Evolutionary conservation across 2,113 vertebrate species (phyloP), one percentile per base, ranked within the genome.

Genomic region (Tyrannus savana): DNA sequence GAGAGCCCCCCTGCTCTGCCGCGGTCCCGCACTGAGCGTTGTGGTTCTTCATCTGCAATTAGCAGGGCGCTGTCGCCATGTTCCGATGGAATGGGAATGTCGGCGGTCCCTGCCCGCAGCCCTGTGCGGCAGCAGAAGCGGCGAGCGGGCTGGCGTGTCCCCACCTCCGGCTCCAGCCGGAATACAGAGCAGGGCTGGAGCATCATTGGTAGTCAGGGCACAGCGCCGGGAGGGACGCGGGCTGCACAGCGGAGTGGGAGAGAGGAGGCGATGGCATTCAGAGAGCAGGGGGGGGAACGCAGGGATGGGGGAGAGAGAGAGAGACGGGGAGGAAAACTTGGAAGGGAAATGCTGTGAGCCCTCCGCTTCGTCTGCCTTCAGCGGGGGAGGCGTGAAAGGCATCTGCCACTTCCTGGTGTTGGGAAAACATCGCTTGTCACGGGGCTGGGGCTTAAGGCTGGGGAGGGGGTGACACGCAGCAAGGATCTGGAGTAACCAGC

Each of bases 21-120:
- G 0, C 1, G 42, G 11, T 47, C 10, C 4, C 1, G 35, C 23
- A 5, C 4, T 4, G 4, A 12, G n/a, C 39, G 37, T 35, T 0
- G 2, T 0, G 23, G 3, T 27, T 35, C 16, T 4, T 35, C 17
- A 0, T 22, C 25, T 13, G 35, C 69, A 8, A 8, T 31, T 24
- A 33, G 68, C n/a, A 22, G 25, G 58, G 62, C 37, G 0, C 44
- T 19, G 72, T 27, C 10, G 19, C 69, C 35, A 21, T 15, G 74
- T 56, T 78, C 42, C 3, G 41, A 3, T 27, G 53, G 62, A 1
- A 11, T 0, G 19, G 77, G 64, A 11, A 21, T 3, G 35, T 13
- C 13, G 8, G 31, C 21, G 3, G n/a, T 19, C 6, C 58, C 19
- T 72, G 6, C 35, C 18, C 2, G 12, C 68, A 8, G 72, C 64